Conservation (phyloP, 2,888 invertebrate species). For the Chymomyza procnemis region DNA sequence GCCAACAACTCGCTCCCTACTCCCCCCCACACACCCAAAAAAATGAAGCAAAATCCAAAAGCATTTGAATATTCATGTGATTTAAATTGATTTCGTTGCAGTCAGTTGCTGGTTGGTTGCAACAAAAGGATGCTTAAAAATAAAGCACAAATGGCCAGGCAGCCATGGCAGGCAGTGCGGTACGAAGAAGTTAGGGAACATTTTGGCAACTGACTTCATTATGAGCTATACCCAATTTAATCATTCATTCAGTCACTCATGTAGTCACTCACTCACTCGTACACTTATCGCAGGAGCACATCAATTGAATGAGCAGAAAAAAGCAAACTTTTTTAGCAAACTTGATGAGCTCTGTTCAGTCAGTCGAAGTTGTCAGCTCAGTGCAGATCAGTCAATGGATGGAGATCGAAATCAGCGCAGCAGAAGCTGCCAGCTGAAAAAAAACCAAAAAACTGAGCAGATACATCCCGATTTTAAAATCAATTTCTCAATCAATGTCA, state of each 20-base stretch:
- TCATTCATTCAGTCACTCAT: neutral
- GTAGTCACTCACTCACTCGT: neutral
- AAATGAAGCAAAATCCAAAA: neutral
- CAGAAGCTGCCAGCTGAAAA: slow-evolving; percentile 2
- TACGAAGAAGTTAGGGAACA: too few relatives aligned
- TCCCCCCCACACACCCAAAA: too few relatives aligned
- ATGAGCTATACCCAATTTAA: neutral
- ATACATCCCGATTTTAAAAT: slow-evolving; percentile 55
- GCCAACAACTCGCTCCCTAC: too few relatives aligned
- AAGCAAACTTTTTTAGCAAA: slow-evolving; percentile 35
- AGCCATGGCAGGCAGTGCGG: too few relatives aligned
- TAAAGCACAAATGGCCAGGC: neutral
- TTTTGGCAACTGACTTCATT: neutral
- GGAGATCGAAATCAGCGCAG: slow-evolving; percentile 46
- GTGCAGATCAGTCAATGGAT: slow-evolving; percentile 27
- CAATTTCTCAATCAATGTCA: slow-evolving; percentile 75
- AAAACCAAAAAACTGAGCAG: slow-evolving; percentile 26
- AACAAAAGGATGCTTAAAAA: neutral
- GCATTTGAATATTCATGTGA: slow-evolving; percentile 22
- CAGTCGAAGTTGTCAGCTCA: slow-evolving; percentile 10
- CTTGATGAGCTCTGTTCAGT: neutral
- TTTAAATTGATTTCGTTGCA: slow-evolving; percentile 44
- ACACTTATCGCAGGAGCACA: slow-evolving; percentile 6
- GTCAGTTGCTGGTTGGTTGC: neutral
- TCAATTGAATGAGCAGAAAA: slow-evolving; percentile 46